Percentiles rank a stretch among this genome's conserved stretches.
Evolutionary conservation across 2,113 vertebrate genomes (phyloP).

Genomic region (Chlamydotis undulata): DNA sequence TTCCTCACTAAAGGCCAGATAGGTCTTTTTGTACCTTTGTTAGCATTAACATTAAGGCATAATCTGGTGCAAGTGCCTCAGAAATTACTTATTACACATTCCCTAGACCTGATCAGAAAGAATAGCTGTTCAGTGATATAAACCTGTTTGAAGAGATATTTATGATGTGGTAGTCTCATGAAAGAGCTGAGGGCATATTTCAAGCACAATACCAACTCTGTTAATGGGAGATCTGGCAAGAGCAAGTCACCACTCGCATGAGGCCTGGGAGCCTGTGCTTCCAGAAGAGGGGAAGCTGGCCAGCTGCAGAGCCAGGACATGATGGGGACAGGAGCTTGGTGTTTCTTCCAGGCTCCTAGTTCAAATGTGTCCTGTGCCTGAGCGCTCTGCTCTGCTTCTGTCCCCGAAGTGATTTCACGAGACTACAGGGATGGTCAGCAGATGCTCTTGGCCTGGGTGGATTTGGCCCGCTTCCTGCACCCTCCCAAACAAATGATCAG

Average conservation of each 20-base stretch:
- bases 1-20: background rate
- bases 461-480: background rate
- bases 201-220: background rate
- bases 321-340: background rate
- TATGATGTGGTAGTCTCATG: background rate
- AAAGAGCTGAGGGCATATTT: background rate
- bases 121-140: background rate
- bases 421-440: background rate
- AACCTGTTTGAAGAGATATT: background rate
- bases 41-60: background rate
- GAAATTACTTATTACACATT: background rate
- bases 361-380: background rate
- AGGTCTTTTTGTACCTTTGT: background rate
- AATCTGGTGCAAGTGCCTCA: background rate
- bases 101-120: background rate
- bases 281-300: background rate
- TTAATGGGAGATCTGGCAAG: background rate
- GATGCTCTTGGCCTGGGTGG: background rate
- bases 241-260: background rate
- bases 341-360: background rate
- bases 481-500: background rate
- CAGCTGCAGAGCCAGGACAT: background rate
- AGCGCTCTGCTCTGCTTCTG: fast-evolving
- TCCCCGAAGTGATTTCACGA: background rate
- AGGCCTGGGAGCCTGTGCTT: background rate